These are phyloP conservation scores for Scomberomorus guttatus DNA, from an alignment of 2,797 vertebrate genomes.

Conservation along the genomic window DNA sequence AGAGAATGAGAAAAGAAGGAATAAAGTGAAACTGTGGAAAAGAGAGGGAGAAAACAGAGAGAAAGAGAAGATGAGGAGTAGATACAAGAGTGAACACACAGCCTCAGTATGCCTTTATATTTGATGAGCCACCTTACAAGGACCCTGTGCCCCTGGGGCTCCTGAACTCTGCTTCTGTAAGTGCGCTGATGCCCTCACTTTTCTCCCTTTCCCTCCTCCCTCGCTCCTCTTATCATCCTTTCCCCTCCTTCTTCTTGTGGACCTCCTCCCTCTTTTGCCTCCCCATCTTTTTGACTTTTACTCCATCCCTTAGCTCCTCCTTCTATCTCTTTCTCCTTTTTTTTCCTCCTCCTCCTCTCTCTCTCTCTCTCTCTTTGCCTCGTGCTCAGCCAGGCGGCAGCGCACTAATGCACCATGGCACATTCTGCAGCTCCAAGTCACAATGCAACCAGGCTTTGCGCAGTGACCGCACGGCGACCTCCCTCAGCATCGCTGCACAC, in stretches of 20 bases:
- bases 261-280: constrained; percentile 29
- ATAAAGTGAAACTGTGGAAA: not conserved
- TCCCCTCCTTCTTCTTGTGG: not conserved
- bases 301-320: constrained; percentile 53
- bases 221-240: constrained; percentile 10
- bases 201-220: constrained; percentile 35
- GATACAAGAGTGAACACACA: constrained; percentile 49
- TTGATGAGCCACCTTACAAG: constrained; percentile 79
- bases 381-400: constrained; percentile 79
- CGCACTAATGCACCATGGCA: constrained; percentile 85
- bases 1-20: not conserved
- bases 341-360: constrained; percentile 11
- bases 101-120: constrained; percentile 74
- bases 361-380: constrained; percentile 41
- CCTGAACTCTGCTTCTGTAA: constrained; percentile 78
- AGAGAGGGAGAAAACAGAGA: not conserved
- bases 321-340: not conserved
- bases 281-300: constrained; percentile 14
- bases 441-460: constrained; percentile 78
- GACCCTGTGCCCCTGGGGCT: constrained; percentile 65
- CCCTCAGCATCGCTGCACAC: constrained; percentile 69
- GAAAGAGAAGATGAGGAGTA: constrained; percentile 39
- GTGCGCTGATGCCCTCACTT: constrained; percentile 75
- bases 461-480: constrained; percentile 85
- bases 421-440: constrained; percentile 84